A percentile compares a stretch with the other conserved stretches of the same genome.
Conservation (phyloP, 2,113 vertebrate species). For the Excalfactoria chinensis region DNA sequence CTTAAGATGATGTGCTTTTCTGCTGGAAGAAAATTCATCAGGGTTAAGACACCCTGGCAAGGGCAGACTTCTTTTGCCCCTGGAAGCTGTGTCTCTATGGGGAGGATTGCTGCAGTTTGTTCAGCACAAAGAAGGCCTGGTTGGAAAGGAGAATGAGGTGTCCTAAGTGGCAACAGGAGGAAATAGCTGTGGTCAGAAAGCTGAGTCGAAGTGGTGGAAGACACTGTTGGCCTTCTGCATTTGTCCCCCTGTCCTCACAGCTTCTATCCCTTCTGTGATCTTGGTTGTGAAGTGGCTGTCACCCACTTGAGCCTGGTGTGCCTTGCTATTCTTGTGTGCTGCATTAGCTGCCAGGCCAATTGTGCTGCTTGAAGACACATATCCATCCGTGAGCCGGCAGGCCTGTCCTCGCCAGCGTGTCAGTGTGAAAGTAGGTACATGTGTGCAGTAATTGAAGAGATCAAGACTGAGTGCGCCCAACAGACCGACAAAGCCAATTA, state of each 20-base stretch:
- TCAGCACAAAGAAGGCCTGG: neutral
- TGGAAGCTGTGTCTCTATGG: neutral
- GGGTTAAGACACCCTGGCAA: neutral
- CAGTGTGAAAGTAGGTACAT: constrained; percentile 50
- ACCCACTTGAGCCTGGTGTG: neutral
- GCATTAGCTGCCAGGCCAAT: neutral
- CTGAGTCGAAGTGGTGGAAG: neutral
- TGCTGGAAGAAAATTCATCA: constrained; percentile 1
- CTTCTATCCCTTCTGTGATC: neutral
- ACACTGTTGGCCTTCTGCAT: neutral
- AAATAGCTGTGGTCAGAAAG: neutral
- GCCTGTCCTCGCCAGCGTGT: constrained; percentile 4
- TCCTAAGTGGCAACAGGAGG: neutral
- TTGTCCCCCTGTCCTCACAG: neutral
- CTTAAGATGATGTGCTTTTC: neutral
- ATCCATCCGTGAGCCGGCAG: constrained; percentile 17
- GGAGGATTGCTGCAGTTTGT: neutral
- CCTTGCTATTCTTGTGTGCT: neutral
- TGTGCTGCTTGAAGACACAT: constrained; percentile 10
- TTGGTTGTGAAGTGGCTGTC: neutral
- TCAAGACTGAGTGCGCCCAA: constrained; percentile 69
- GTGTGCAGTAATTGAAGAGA: constrained; percentile 72
- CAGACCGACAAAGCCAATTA: constrained; percentile 78
- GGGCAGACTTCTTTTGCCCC: neutral
- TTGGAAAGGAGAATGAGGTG: neutral